These are phyloP conservation scores for Caenorhabditis parvicauda DNA, from an alignment of 2,888 invertebrate species.

Conservation along the genomic window DNA sequence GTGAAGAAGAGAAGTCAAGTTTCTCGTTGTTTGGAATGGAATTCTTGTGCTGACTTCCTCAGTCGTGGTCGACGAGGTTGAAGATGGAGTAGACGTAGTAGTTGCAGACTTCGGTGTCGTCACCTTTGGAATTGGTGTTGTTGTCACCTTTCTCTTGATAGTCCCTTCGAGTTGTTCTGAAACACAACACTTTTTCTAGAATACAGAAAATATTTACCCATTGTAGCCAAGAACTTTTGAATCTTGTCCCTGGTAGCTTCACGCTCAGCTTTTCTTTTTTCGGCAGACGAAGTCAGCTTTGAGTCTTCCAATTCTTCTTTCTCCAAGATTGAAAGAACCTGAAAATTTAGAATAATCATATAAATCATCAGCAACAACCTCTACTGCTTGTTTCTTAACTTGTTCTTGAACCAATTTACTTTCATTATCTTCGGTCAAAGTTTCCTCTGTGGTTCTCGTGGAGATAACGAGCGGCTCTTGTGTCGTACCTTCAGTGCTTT, in stretches of 20 bases:
- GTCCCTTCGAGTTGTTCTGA: too few species aligned
- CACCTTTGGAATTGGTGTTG: background rate
- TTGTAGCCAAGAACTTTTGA: constrained; percentile 21
- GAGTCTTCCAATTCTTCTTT: too few species aligned
- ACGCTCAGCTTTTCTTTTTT: constrained; percentile 24
- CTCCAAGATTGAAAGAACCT: too few species aligned
- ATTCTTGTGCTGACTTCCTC: background rate
- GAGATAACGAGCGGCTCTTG: too few species aligned
- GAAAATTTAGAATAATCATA: too few species aligned
- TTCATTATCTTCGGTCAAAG: too few species aligned
- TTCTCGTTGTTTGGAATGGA: background rate
- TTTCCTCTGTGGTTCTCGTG: too few species aligned
- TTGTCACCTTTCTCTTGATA: constrained; percentile 3
- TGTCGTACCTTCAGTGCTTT: constrained; percentile 2
- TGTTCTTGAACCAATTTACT: too few species aligned
- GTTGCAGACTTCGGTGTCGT: constrained; percentile 1
- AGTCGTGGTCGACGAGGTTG: constrained; percentile 17
- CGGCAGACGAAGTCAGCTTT: too few species aligned
- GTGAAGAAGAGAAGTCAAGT: background rate
- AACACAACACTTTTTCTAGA: background rate
- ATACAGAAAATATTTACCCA: constrained; percentile 21
- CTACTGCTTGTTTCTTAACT: too few species aligned
- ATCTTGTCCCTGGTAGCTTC: constrained; percentile 19
- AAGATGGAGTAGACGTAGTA: constrained; percentile 7
- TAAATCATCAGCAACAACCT: too few species aligned